Base-by-base conservation (phyloP, 92 coral and sea anemone genomes). In the Epizoanthus stellaris region DNA sequence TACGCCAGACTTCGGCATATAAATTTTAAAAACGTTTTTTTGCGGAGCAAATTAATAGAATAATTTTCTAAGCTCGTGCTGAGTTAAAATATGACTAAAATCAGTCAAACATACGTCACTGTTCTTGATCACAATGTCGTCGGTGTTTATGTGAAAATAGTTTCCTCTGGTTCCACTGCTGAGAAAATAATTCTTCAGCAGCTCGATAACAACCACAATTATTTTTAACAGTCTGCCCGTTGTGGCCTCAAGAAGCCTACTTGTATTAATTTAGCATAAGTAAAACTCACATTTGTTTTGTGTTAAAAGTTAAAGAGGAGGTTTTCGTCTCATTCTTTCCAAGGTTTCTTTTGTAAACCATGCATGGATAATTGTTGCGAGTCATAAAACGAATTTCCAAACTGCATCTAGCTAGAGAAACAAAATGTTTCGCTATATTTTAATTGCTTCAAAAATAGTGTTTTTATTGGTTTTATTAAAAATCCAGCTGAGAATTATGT, bases 381-480 rank as follows among this genome's bases (percentile, higher is more conserved):
- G 36, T 30, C 36, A 56, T 56, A 57, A 53, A 10, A 56, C 58
- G 52, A 34, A 23, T 23, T 36, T 36, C 6, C 30, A 34, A 54
- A 23, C 49, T 58, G 49, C 20, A 21, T 0, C 47, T 19, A 59
- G 3, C 47, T 19, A 38, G 4, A 76, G 23, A 16, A 57, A 57
- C 39, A 59, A 76, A 76, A 2, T 16, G 21, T 49, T 39, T 13
- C 14, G 39, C 56, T 76, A 16, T 42, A 17, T 76, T 76, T 49
- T 58, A 76, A 76, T 58, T 76, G 43, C 38, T 61, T 57, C 30
- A 14, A 76, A 71, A 42, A 49, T 72, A 76, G 8, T 38, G n/a
- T 76, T 76, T 59, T 54, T 58, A 14, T 72, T 43, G 39, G 81
- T 60, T 56, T 76, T 76, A 25, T 76, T 59, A 76, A 76, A 75